phyloP scores from a whole-genome alignment of 2,888 invertebrate genomes.

The Plusia festucae region DNA sequence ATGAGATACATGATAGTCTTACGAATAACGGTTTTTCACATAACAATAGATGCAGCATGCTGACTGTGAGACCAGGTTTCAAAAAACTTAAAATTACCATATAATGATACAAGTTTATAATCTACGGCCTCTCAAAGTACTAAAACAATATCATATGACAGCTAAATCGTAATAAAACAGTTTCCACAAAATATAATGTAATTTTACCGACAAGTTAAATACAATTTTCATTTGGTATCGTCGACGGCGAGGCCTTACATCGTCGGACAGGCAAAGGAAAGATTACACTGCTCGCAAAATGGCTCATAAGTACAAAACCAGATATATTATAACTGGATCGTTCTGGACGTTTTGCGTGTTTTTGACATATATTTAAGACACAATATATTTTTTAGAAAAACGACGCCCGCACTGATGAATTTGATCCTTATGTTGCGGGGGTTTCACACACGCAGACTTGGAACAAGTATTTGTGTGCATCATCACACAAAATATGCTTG shows the following conservation, averaged over 20 bases:
- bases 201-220: slow-evolving; percentile 17
- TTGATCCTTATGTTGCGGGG: too few species aligned
- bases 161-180: not conserved
- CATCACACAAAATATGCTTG: too few species aligned
- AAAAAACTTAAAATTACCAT: too few species aligned
- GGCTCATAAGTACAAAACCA: slow-evolving; percentile 30
- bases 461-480: too few species aligned
- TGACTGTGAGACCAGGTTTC: too few species aligned
- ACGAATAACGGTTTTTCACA: too few species aligned
- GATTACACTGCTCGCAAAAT: slow-evolving; percentile 47
- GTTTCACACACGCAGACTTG: too few species aligned
- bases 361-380: not conserved
- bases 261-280: slow-evolving; percentile 39
- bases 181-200: not conserved
- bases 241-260: slow-evolving; percentile 31
- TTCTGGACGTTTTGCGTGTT: not conserved
- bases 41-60: too few species aligned
- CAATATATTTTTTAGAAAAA: too few species aligned
- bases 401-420: too few species aligned
- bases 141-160: not conserved
- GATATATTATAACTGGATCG: slow-evolving; percentile 10
- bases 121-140: not conserved
- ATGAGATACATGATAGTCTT: too few species aligned
- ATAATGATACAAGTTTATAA: too few species aligned
- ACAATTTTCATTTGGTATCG: slow-evolving; percentile 23